Base-by-base conservation (phyloP, 1,140 invertebrate genomes). In the Tetragnatha versicolor region DNA sequence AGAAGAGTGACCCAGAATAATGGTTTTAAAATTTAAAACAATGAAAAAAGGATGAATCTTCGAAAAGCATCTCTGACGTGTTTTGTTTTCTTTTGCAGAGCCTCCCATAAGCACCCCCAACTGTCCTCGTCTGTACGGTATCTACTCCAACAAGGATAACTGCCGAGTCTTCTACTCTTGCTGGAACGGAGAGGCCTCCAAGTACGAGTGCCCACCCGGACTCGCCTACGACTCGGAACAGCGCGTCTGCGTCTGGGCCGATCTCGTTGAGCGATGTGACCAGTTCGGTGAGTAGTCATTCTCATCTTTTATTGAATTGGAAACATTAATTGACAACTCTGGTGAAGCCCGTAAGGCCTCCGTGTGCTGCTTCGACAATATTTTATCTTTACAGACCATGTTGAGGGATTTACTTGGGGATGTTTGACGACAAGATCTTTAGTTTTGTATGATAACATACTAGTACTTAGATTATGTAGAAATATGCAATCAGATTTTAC, bases 131-230 rank as follows among this genome's bases (percentile, higher is more conserved):
- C 87, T 97, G 53, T 96, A 97, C 86, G 95, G 95, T 84, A 96
- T 97, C 86, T 97, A 97, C 90, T 85, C 94, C 72, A 94, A 97
- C 85, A 92, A 92, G 25, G 87, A 89, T 79, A 94, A 96, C 86
- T 96, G 95, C 86, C 93, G 95, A 85, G 92, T 93, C 1, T 97
- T 97, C 91, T 97, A 94, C 93, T 96, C 95, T 85, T 97, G 95
- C 87, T 96, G 95, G 94, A 95, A 95, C 86, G 95, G 95, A 45
- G 94, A 96, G 86, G 91, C 94, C 9, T 95, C 93, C 82, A 91
- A 93, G 82, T 97, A 97, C 85, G 93, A 96, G 85, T 97, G 95
- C 88, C 94, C 94, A 82, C 94, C 95, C 82, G 95, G 95, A 83
- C 88, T 97, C 6, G 95, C 95, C 81, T 97, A 97, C 87, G 94